Percentiles rank a stretch among this genome's conserved stretches.
These are phyloP conservation scores for Monarcha castaneiventris DNA, from an alignment of 2,113 vertebrate species.

Conservation along the genomic window DNA sequence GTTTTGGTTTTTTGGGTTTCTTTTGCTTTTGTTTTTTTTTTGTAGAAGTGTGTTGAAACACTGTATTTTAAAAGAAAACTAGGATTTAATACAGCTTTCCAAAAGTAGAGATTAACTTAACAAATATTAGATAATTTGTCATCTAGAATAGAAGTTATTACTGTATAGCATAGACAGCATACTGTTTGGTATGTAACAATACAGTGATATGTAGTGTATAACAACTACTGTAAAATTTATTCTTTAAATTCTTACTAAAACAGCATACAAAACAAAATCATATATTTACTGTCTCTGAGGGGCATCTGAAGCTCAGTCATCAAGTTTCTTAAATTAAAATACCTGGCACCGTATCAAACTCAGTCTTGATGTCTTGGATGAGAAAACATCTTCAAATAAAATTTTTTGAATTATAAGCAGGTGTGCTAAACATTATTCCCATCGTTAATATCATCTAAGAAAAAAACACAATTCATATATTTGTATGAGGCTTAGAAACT, in stretches of 20 bases:
- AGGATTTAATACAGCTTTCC: background rate
- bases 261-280: background rate
- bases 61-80: background rate
- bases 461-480: background rate
- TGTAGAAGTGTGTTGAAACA: background rate
- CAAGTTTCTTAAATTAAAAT: background rate
- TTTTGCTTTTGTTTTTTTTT: background rate
- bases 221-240: background rate
- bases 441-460: background rate
- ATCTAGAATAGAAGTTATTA: background rate
- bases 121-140: background rate
- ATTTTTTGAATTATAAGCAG: background rate
- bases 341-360: background rate
- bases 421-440: background rate
- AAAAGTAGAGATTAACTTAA: background rate
- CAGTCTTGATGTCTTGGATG: background rate
- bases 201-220: background rate
- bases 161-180: background rate
- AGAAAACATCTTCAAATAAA: background rate
- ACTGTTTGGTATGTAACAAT: background rate
- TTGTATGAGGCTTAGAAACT: background rate
- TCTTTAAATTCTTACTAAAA: background rate
- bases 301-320: background rate
- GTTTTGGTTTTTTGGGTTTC: too few species aligned
- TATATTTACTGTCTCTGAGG: background rate